A percentile compares a stretch with the other conserved stretches of the same genome.
phyloP scores from a whole-genome alignment of 2,797 vertebrate species.

The Pterois miles region DNA sequence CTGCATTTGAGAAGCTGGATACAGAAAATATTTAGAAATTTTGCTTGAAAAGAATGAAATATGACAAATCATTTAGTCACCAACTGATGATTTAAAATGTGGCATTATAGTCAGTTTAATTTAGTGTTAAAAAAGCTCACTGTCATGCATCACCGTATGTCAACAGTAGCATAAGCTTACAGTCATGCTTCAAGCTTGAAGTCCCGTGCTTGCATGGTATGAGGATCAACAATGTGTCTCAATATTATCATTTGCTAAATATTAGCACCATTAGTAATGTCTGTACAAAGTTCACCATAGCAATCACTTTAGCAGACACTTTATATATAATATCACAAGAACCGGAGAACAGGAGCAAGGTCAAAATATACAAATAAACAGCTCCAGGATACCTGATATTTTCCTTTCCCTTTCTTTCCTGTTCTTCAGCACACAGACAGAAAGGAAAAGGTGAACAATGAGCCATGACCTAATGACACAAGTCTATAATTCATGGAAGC shows the following conservation, averaged over 20 bases:
- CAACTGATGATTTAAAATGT: neutral
- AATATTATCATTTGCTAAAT: neutral
- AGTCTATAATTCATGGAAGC: constrained; percentile 83
- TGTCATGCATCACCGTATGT: neutral
- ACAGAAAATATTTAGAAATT: neutral
- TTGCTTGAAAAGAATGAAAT: neutral
- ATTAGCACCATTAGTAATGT: neutral
- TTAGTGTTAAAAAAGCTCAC: neutral
- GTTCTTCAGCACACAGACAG: constrained; percentile 54
- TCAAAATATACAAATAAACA: constrained; percentile 20
- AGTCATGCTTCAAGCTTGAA: neutral
- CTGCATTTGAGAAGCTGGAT: neutral
- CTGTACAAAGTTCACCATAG: neutral
- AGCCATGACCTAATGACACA: constrained; percentile 78
- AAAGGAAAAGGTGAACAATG: constrained; percentile 78
- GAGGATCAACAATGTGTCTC: neutral
- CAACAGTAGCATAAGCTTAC: neutral
- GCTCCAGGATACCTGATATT: neutral
- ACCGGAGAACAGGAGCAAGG: neutral
- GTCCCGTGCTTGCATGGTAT: neutral
- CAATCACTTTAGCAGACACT: neutral
- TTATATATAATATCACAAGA: neutral
- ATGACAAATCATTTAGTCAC: neutral
- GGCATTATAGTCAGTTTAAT: neutral
- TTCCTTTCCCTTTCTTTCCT: constrained; percentile 54